A percentile compares a stretch with the other conserved stretches of the same genome.
phyloP scores from a whole-genome alignment of 2,888 invertebrate species.

The Drosophila infuscata region DNA sequence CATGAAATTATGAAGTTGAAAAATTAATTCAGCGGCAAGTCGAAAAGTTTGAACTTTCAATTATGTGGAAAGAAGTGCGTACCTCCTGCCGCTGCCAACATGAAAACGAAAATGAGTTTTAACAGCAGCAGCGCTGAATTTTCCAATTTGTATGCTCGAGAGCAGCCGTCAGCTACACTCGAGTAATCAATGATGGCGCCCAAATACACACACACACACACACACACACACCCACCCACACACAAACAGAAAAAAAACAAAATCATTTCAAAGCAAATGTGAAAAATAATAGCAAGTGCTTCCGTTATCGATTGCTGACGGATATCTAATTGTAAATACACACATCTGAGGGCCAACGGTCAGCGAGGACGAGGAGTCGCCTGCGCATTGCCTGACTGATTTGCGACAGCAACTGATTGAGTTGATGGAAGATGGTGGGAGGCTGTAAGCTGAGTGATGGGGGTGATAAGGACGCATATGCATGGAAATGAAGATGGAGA shows the following conservation, averaged over 20 bases:
- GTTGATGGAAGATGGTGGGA: conserved; percentile 28
- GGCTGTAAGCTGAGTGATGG: conserved; percentile 2
- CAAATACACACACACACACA: conserved; percentile 14
- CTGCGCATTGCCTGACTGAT: conserved; percentile 46
- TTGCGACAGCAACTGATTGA: conserved; percentile 46
- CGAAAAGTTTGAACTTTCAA: conserved; percentile 78
- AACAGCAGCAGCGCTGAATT: conserved; percentile 45
- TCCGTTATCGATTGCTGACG: conserved; percentile 62
- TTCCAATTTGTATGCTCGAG: conserved; percentile 73
- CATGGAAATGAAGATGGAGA: neutral
- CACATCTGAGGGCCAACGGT: conserved; percentile 29
- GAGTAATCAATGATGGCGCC: conserved; percentile 67
- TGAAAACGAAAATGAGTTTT: conserved; percentile 52
- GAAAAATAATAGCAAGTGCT: conserved; percentile 64
- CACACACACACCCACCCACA: conserved; percentile 2
- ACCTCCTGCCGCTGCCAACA: conserved; percentile 32
- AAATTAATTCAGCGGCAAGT: conserved; percentile 79
- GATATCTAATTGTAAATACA: conserved; percentile 72
- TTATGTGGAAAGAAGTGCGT: conserved; percentile 66
- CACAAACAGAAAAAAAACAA: conserved; percentile 3
- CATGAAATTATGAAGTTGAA: conserved; percentile 77
- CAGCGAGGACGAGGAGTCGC: conserved; percentile 7
- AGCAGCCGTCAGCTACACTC: conserved; percentile 74
- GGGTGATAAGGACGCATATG: neutral
- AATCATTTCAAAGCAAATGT: conserved; percentile 52